Base-by-base conservation (phyloP, 2,797 vertebrate species). In the Trematomus bernacchii region DNA sequence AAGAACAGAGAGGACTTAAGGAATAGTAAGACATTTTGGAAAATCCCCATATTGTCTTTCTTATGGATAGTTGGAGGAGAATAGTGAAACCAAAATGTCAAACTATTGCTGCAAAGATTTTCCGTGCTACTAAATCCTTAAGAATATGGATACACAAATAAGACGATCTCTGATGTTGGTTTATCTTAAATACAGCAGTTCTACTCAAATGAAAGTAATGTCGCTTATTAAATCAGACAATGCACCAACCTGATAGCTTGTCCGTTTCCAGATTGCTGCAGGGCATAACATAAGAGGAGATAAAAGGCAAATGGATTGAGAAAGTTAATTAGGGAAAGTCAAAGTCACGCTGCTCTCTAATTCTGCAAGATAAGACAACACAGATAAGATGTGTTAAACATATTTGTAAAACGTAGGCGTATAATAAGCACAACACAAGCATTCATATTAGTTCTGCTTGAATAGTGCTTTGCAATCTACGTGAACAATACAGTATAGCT, bases 191-290 rank as follows among this genome's bases (percentile, higher is more conserved):
- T 46, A 79, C 27, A 27, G 37, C 71, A 42, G 62, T 76, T 66
- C 78, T 47, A 76, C 69, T 86, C 21, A 72, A 70, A 75, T 42
- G 0, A 23, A 42, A 21, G 14, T 15, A 52, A 9, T n/a, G 33
- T 71, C 64, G 73, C 3, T 44, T n/a, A 73, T 58, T 71, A 60
- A 86, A 80, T 73, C 19, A 82, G 19, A 73, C 13, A 27, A 63
- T 71, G 27, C 27, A 73, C 97, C 94, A 87, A 98, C 97, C 97
- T 43, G 97, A 97, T 60, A 98, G 86, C 68, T 96, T 97, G 85
- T 96, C 97, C 0, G 97, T 98, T 86, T 98, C 97, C 92, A 98
- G 92, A 4, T 97, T 97, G 88, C 97, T 98, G 93, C 67, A 83
- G 87, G 82, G 85, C 82, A 37, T 50, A 79, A 59, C 61, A 82